Conservation (phyloP, 2,888 invertebrate genomes). For the Volucella zonaria region DNA sequence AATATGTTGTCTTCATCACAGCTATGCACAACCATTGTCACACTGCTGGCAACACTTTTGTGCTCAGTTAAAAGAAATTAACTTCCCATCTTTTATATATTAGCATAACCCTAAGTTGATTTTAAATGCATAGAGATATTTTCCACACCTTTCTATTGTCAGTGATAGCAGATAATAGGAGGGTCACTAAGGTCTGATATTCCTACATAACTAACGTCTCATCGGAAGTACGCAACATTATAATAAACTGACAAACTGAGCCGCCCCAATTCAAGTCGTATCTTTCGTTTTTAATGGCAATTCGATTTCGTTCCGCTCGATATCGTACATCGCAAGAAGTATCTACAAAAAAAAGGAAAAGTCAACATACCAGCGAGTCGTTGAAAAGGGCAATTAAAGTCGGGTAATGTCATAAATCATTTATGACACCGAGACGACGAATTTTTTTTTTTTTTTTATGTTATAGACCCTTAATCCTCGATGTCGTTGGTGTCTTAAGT, state of each 20-base stretch:
- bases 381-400: conserved; percentile 48
- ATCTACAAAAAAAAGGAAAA: conserved; percentile 4
- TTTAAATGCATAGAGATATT: too few species aligned
- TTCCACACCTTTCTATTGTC: too few species aligned
- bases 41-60: too few species aligned
- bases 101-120: too few species aligned
- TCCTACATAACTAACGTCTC: conserved; percentile 37
- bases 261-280: conserved; percentile 43
- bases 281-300: conserved; percentile 44
- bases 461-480: conserved; percentile 37
- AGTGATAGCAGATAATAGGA: too few species aligned
- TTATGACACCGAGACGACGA: conserved; percentile 42
- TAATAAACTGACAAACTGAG: neutral
- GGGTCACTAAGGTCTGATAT: neutral
- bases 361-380: conserved; percentile 16
- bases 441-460: conserved; percentile 22
- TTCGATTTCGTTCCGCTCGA: conserved; percentile 58
- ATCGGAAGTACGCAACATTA: conserved; percentile 8
- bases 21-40: too few species aligned
- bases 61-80: too few species aligned
- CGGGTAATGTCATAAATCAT: conserved; percentile 52
- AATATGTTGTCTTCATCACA: too few species aligned
- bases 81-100: too few species aligned
- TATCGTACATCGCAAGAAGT: conserved; percentile 28
- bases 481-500: conserved; percentile 52